Conservation (phyloP, 2,113 vertebrate species). For the Rousettus leschenaultii region DNA sequence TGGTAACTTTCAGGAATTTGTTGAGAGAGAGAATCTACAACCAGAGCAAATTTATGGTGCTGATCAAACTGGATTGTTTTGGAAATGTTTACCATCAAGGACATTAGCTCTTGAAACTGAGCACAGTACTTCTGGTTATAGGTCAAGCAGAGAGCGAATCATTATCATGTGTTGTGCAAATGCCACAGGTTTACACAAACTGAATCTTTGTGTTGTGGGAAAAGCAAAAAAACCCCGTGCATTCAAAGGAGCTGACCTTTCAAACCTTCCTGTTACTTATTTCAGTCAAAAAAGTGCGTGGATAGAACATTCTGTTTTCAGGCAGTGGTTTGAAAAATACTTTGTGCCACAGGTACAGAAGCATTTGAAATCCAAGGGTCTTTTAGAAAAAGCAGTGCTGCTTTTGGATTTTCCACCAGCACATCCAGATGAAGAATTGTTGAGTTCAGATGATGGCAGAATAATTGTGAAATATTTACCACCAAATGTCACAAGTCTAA, state of each 20-base stretch:
- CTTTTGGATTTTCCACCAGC: conserved; percentile 72
- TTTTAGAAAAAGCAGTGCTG: conserved; percentile 74
- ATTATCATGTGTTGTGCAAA: conserved; percentile 78
- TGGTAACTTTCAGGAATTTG: conserved; percentile 68
- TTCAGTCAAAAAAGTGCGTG: conserved; percentile 76
- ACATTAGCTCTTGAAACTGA: conserved; percentile 63
- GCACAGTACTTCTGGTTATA: conserved; percentile 55
- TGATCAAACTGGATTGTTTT: conserved; percentile 75
- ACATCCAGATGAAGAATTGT: conserved; percentile 58
- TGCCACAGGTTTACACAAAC: conserved; percentile 77
- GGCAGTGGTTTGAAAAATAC: conserved; percentile 76
- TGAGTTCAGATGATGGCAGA: conserved; percentile 71
- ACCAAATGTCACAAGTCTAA: conserved; percentile 72
- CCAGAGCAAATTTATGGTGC: conserved; percentile 77
- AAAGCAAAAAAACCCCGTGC: conserved; percentile 75
- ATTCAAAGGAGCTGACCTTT: conserved; percentile 72
- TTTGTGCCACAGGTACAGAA: conserved; percentile 77
- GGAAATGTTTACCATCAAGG: conserved; percentile 73
- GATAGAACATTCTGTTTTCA: conserved; percentile 73
- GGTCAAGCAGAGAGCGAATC: conserved; percentile 74
- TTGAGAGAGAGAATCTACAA: conserved; percentile 71
- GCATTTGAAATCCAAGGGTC: conserved; percentile 72
- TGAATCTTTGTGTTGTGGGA: conserved; percentile 77
- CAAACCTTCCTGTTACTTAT: conserved; percentile 74
- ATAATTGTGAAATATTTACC: conserved; percentile 75